Base-by-base conservation (phyloP, 2,113 vertebrate genomes). In the Campylorhamphus procurvoides region DNA sequence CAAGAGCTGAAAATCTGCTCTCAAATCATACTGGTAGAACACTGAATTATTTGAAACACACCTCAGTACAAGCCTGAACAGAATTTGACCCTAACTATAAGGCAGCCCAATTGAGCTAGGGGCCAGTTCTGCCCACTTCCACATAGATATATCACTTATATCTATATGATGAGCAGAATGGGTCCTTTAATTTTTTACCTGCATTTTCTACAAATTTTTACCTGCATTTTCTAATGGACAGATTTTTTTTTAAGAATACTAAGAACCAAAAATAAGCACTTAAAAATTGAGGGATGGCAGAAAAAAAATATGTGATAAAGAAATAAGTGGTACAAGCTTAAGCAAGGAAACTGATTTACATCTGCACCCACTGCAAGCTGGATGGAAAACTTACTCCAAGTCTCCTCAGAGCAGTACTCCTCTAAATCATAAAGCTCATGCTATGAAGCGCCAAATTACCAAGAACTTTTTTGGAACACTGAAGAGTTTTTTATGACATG, bases 1-100 rank as follows among this genome's bases (percentile, higher is more conserved):
- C 4, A 1, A 84, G 75, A 96, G 84, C 56, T 56, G 80, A 92
- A 96, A 96, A 95, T 93, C 74, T 80, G 75, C 92, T 95, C 93
- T 94, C 72, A 79, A 77, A 78, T 71, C 90, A 93, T 79, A 95
- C 78, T 91, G 87, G 28, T 71, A 84, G 83, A 90, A 84, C 33
- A 89, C 9, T 80, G 84, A 74, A 74, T 62, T 80, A 37, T 72
- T 92, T 72, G 67, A 91, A 90, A 80, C 46, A 86, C 40, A 90
- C 50, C 78, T 91, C 59, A 93, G 27, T 58, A 87, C 29, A 88
- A 85, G 44, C 68, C 75, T 91, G 63, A 92, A 82, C 31, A 87
- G 67, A 77, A 93, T 89, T 89, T 76, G 74, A 87, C 47, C 69
- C 90, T 93, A 94, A 77, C 44, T 87, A 14, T 47, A 84, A 78